These are phyloP conservation scores for Misgurnus anguillicaudatus DNA, from an alignment of 2,113 vertebrate genomes.

Conservation along the genomic window DNA sequence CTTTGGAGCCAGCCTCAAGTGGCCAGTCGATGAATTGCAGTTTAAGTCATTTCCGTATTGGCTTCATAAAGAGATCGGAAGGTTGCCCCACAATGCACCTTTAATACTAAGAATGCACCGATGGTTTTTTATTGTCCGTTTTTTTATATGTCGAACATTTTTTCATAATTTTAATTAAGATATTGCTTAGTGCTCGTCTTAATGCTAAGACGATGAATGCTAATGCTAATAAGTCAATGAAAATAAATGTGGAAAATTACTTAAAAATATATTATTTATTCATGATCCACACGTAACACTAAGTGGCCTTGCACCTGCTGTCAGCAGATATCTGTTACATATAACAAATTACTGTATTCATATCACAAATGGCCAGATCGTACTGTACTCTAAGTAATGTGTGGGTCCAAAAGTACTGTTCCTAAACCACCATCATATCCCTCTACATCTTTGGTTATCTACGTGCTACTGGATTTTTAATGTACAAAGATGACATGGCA, in stretches of 20 bases:
- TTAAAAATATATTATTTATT: neutral
- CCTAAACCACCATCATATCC: neutral
- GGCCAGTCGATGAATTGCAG: no score
- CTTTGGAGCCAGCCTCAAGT: no score
- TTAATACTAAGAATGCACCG: no score
- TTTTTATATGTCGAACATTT: no score
- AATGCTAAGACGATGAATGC: no score
- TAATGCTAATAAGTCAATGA: neutral
- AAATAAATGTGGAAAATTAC: neutral
- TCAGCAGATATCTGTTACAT: neutral
- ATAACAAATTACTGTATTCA: neutral
- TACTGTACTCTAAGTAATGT: neutral
- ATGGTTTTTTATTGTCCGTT: no score
- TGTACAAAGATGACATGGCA: constrained; percentile 13
- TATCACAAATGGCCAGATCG: neutral
- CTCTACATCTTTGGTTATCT: neutral
- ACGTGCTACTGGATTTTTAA: constrained; percentile 11
- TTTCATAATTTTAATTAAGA: no score
- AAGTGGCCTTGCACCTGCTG: neutral
- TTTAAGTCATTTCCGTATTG: no score
- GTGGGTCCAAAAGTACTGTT: neutral
- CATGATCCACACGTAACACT: neutral
- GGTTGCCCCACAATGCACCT: no score
- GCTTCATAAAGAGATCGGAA: no score
- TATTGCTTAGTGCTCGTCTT: no score